Base-by-base conservation (phyloP, 2,888 invertebrate genomes). In the Ecliptopera silaceata region DNA sequence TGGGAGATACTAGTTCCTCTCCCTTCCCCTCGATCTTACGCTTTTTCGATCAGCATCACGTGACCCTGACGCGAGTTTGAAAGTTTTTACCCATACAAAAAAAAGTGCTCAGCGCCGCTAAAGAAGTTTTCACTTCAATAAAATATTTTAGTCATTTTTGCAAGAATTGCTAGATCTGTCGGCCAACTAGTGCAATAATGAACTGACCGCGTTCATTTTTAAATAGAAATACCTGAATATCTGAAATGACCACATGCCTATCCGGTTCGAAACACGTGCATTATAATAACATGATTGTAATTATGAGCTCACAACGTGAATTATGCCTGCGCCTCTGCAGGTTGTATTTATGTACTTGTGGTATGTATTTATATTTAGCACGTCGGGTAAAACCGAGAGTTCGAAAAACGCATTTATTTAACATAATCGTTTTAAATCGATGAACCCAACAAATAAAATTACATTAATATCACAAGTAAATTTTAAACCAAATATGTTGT, bases 191-290 rank as follows among this genome's bases (percentile, higher is more conserved):
- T n/a, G n/a, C n/a, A n/a, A n/a, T n/a, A n/a, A n/a, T n/a, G n/a
- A n/a, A n/a, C n/a, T n/a, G n/a, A n/a, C n/a, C n/a, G n/a, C n/a
- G 6, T 22, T 22, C 1, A 22, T 22, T 5, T 22, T 4, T 26
- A 26, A 6, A 1, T 26, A 26, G 8, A 5, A 8, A 8, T 22
- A 41, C 12, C 22, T 20, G 22, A 42, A 42, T 41, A 46, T 36
- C 36, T 36, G 15, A 46, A 49, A 17, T 45, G 43, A 13, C 54
- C 48, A 57, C 55, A 53, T 59, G 56, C 31, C 45, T 43, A 43
- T 45, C 53, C 56, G 53, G 51, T 49, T 49, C 26, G 13, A 47
- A 48, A 62, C 62, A 63, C 58, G 64, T 64, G 64, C 44, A 42
- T 38, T 17, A 41, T 48, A 50, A 56, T 55, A 58, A 46, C 52